phyloP scores from a whole-genome alignment of 2,888 invertebrate genomes.

The Drosophila tripunctata region DNA sequence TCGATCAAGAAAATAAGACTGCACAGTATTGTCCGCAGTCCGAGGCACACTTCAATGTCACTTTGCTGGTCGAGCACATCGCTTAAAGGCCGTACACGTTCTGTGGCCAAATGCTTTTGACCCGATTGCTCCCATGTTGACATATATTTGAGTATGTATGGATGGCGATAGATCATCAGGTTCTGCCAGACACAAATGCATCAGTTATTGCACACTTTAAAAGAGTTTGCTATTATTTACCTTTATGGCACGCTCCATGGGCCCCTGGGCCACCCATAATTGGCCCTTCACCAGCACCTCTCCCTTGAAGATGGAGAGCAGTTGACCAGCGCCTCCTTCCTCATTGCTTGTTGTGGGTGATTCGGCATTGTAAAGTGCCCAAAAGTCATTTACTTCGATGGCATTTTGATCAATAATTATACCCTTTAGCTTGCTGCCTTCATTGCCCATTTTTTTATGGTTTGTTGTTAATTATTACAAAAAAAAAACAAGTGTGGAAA shows the following conservation, averaged over 20 bases:
- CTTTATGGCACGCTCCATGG: conserved; percentile 91
- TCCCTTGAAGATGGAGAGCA: conserved; percentile 90
- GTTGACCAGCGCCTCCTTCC: conserved; percentile 86
- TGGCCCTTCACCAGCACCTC: conserved; percentile 87
- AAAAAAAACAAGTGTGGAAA: conserved; percentile 18
- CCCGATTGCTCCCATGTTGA: conserved; percentile 92
- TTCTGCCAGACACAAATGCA: conserved; percentile 86
- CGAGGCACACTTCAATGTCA: conserved; percentile 93
- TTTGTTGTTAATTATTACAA: conserved; percentile 10
- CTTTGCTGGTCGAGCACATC: conserved; percentile 88
- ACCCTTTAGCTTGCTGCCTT: conserved; percentile 89
- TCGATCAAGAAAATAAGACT: conserved; percentile 93
- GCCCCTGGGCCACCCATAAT: conserved; percentile 87
- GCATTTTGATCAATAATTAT: conserved; percentile 90
- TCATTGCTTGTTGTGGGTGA: conserved; percentile 82
- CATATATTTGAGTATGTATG: conserved; percentile 92
- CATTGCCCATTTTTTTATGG: conserved; percentile 91
- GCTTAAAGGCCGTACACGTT: conserved; percentile 91
- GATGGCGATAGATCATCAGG: conserved; percentile 93
- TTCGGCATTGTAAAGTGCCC: conserved; percentile 87
- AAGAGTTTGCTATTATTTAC: conserved; percentile 84
- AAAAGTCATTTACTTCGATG: conserved; percentile 91
- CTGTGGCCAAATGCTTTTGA: conserved; percentile 91
- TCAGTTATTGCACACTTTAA: neutral
- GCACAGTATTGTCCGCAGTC: conserved; percentile 91